A percentile compares a stretch with the other conserved stretches of the same genome.
phyloP scores from a whole-genome alignment of 2,113 vertebrate genomes.

The Phoenicopterus ruber region DNA sequence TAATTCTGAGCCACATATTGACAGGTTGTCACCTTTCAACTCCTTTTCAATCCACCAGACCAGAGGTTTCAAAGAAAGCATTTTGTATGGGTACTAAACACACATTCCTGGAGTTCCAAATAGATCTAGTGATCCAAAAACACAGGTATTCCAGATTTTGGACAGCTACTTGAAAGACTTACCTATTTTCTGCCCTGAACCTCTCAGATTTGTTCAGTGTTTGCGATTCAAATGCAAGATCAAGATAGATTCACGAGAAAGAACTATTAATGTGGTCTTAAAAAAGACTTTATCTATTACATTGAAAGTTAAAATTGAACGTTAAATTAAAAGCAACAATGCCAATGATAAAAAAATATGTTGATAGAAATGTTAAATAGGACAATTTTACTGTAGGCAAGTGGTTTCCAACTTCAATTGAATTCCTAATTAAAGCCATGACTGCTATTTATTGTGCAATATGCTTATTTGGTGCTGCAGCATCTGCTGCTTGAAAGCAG shows the following conservation, averaged over 20 bases:
- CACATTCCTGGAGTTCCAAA: background rate
- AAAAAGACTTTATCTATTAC: conserved; percentile 43
- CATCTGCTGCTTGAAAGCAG: conserved; percentile 65
- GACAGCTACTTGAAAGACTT: background rate
- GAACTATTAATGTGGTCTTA: background rate
- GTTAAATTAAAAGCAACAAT: conserved; percentile 65
- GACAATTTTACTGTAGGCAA: conserved; percentile 75
- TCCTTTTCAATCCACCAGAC: background rate
- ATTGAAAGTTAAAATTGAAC: conserved; percentile 61
- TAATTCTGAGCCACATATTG: background rate
- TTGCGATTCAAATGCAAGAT: background rate
- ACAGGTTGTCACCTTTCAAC: background rate
- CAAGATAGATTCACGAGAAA: background rate
- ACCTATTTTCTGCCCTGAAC: background rate
- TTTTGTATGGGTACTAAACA: background rate
- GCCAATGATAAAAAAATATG: conserved; percentile 69
- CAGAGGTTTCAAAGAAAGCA: background rate
- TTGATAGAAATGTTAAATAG: conserved; percentile 73
- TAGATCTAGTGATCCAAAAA: background rate
- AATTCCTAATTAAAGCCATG: conserved; percentile 75
- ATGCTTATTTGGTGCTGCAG: conserved; percentile 73
- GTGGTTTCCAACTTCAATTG: conserved; percentile 72
- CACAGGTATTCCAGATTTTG: background rate
- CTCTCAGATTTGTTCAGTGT: background rate
- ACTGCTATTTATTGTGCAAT: conserved; percentile 76